Percentiles rank a stretch among this genome's conserved stretches.
Conservation (phyloP, 1,140 invertebrate genomes). For the Armadillidium nasatum region DNA sequence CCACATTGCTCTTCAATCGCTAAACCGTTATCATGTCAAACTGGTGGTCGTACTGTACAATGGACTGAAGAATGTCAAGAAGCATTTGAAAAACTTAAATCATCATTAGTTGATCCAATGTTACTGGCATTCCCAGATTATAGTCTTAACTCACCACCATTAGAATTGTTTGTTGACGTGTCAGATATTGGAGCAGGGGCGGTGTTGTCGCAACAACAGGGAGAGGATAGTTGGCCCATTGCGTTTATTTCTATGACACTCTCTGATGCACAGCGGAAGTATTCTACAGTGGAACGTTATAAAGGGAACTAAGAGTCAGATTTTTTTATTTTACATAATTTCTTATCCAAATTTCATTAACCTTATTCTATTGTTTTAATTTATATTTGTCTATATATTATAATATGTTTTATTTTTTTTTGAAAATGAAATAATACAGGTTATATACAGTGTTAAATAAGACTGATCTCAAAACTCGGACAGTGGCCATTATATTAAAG, state of each 20-base stretch:
- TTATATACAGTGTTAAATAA: too few species aligned
- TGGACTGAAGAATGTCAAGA: neutral
- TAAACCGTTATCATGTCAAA: neutral
- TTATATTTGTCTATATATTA: too few species aligned
- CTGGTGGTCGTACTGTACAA: neutral
- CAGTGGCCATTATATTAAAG: too few species aligned
- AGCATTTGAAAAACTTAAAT: neutral
- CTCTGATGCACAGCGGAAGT: neutral
- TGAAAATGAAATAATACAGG: too few species aligned
- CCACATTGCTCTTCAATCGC: neutral
- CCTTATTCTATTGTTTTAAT: too few species aligned
- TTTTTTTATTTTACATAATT: too few species aligned
- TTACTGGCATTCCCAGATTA: constrained; percentile 1
- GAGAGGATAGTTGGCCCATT: neutral
- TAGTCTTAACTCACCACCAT: neutral
- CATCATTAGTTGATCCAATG: neutral
- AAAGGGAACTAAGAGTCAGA: too few species aligned
- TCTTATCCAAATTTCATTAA: too few species aligned
- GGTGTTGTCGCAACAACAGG: neutral
- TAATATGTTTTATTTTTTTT: too few species aligned
- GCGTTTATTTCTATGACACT: constrained; percentile 5
- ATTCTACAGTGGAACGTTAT: constrained; percentile 8
- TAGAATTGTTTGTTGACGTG: constrained; percentile 4
- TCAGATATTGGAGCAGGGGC: constrained; percentile 1
- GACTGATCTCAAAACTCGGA: too few species aligned